Evolutionary conservation across 1,140 invertebrate species (phyloP), one percentile per base, ranked within the genome.

Genomic region (Heliconius nattereri): DNA sequence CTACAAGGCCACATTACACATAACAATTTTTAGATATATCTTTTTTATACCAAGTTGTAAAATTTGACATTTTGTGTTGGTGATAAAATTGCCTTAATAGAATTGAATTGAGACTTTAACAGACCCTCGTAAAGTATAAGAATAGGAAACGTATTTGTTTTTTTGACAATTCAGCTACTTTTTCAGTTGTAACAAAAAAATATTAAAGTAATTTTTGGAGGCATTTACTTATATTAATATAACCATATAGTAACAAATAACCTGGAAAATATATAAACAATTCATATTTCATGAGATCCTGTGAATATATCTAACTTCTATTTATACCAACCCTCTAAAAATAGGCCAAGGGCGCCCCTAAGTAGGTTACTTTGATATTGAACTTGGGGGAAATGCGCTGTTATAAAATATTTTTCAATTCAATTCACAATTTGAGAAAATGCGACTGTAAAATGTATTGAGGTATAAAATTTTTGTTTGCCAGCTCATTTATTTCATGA

Each of bases 351-450:
- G 60, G 60, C 60, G 26, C 20, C 26, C 23, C 11, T 66, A 66
- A 66, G 60, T 66, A 66, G 60, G 60, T 66, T 66, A 66, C 60
- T 66, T 66, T 66, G 60, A 29, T 66, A 66, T 66, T 66, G 60
- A 66, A 66, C 60, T 66, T 66, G 60, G 26, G 60, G 60, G 60
- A 66, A 66, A 29, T 29, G 60, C 13, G 26, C 26, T 29, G 60
- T 66, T 13, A 66, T 66, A 66, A 66, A 66, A 66, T 66, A 66
- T 66, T 66, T 66, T 66, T 29, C 60, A 66, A 66, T 26, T 66
- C 60, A 66, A 16, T 66, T 26, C 26, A 66, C 26, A 66, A 26
- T 66, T 66, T 29, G 19, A 52, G 49, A 52, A 52, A 66, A 66
- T 66, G 26, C 29, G 60, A 66, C 26, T 26, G 60, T 66, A 26